A percentile compares a stretch with the other conserved stretches of the same genome.
These are phyloP conservation scores for Rousettus leschenaultii DNA, from an alignment of 2,113 vertebrate genomes.

Conservation along the genomic window DNA sequence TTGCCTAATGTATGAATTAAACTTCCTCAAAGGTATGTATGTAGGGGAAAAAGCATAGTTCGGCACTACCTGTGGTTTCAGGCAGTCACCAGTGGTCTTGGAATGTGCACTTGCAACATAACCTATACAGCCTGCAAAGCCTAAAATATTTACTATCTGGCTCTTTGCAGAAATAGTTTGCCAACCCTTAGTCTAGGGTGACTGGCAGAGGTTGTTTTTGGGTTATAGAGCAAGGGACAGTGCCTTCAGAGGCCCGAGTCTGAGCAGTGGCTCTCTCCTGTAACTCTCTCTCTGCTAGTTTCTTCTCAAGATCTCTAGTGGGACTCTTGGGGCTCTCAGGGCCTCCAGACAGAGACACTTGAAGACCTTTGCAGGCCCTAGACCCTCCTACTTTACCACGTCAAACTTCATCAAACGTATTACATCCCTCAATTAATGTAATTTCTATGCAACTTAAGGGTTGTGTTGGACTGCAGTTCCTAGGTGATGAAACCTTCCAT, in stretches of 20 bases:
- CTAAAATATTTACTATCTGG: neutral
- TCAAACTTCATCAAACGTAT: neutral
- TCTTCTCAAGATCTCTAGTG: neutral
- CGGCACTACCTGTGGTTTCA: neutral
- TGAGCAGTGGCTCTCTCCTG: neutral
- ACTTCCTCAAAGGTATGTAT: neutral
- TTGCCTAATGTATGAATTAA: neutral
- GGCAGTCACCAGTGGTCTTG: neutral
- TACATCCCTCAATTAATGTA: neutral
- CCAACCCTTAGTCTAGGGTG: neutral
- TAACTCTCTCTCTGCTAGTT: neutral
- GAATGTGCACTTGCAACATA: neutral
- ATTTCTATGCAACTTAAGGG: neutral
- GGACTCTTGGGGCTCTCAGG: neutral
- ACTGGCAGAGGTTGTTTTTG: neutral
- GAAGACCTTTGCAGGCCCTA: neutral
- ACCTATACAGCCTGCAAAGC: neutral
- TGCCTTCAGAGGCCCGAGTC: accelerated
- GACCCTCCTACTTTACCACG: neutral
- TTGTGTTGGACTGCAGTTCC: neutral
- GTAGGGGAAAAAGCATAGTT: neutral
- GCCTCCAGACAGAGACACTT: neutral
- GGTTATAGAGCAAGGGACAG: neutral
- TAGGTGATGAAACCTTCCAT: neutral
- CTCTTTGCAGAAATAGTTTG: neutral